Conservation (phyloP, 2,888 invertebrate genomes). For the Andricus quercusramuli region DNA sequence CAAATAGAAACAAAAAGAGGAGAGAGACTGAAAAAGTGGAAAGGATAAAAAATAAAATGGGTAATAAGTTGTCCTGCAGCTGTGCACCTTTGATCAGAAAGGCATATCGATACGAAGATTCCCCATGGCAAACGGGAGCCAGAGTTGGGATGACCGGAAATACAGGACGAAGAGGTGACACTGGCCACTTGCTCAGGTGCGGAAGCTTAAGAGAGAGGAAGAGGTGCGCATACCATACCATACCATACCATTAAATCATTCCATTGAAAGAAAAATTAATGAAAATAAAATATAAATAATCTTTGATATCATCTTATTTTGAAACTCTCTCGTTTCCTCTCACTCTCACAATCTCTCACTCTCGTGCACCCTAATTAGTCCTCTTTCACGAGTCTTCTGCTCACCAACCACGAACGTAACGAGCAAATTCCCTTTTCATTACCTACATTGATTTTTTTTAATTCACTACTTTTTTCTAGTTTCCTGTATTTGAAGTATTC, state of each 20-base stretch:
- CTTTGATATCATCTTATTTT: conserved; percentile 47
- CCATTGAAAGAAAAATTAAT: conserved; percentile 53
- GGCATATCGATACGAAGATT: conserved; percentile 97
- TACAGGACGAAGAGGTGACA: conserved; percentile 76
- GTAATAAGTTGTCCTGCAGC: conserved; percentile 98
- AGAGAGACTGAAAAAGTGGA: conserved; percentile 49
- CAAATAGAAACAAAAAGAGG: conserved; percentile 19
- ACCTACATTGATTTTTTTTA: conserved; percentile 11
- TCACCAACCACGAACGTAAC: conserved; percentile 9
- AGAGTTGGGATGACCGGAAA: conserved; percentile 67
- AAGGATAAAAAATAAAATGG: conserved; percentile 82
- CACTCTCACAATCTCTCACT: conserved; percentile 46
- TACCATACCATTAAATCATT: conserved; percentile 65
- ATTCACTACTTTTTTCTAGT: neutral
- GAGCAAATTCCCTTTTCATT: conserved; percentile 1
- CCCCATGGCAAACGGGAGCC: conserved; percentile 91
- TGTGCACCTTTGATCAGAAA: conserved; percentile 98
- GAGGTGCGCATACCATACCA: conserved; percentile 78
- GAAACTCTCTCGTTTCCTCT: conserved; percentile 44
- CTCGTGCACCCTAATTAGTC: conserved; percentile 36
- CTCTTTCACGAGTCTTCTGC: conserved; percentile 23
- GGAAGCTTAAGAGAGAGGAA: conserved; percentile 79
- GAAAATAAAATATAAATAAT: neutral
- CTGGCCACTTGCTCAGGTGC: conserved; percentile 87
- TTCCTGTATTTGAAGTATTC: neutral